phyloP scores from a whole-genome alignment of 2,113 vertebrate species.

The Pseudopodoces humilis region DNA sequence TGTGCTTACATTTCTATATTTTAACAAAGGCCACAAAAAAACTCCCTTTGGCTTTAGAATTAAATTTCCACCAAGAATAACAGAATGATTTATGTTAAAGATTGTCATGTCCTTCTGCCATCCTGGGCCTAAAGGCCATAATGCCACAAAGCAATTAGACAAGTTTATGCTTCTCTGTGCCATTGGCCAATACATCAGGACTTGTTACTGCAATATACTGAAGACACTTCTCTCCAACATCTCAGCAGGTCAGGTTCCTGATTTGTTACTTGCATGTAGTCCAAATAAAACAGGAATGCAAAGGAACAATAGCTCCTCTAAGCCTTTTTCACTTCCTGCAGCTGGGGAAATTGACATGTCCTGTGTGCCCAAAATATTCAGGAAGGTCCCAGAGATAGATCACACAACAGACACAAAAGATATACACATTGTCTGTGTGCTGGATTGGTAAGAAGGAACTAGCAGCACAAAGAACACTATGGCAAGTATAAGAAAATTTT shows the following conservation, averaged over 20 bases:
- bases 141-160: neutral
- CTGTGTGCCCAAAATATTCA: neutral
- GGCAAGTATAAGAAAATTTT: neutral
- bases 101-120: neutral
- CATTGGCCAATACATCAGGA: neutral
- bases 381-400: neutral
- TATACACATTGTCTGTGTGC: neutral
- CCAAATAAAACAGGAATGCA: neutral
- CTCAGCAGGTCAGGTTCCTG: accelerated
- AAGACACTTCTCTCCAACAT: neutral
- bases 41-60: neutral
- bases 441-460: neutral
- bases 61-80: neutral
- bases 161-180: neutral
- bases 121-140: neutral
- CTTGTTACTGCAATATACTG: neutral
- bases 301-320: neutral
- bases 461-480: neutral
- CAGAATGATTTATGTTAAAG: neutral
- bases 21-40: neutral
- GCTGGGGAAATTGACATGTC: accelerated
- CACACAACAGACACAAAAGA: accelerated
- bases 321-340: neutral
- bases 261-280: neutral
- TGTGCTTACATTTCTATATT: neutral